These are phyloP conservation scores for Lasiurus borealis DNA, from an alignment of 2,113 vertebrate species.

Conservation along the genomic window DNA sequence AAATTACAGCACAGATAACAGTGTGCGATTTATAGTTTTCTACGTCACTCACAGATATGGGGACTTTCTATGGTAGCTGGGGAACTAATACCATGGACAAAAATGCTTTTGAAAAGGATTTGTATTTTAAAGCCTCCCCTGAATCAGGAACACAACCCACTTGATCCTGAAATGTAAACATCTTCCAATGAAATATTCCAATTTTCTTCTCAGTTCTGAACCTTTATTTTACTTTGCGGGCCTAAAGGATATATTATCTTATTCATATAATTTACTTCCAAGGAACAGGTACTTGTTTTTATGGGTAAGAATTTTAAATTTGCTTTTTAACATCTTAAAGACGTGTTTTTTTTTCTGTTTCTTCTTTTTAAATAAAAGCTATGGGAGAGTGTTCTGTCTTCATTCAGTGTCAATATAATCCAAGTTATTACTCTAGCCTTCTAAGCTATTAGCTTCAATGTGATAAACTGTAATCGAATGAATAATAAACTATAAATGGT, in stretches of 20 bases:
- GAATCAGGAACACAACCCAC: background rate
- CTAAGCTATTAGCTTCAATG: background rate
- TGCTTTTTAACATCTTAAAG: background rate
- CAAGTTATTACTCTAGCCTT: background rate
- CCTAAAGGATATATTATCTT: background rate
- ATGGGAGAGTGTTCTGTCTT: background rate
- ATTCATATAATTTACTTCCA: background rate
- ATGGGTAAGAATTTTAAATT: background rate
- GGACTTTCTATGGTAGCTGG: background rate
- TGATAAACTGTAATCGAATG: constrained; percentile 22
- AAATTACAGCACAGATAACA: background rate
- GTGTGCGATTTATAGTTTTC: background rate
- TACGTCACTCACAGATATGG: background rate
- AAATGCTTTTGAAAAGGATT: background rate
- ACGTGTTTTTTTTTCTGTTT: background rate
- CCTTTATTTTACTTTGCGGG: background rate
- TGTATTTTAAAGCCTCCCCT: background rate
- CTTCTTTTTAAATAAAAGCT: background rate
- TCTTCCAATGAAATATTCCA: background rate
- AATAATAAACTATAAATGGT: background rate
- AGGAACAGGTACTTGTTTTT: background rate
- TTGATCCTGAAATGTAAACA: background rate
- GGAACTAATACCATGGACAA: background rate
- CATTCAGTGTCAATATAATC: background rate
- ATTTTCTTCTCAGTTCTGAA: too few species aligned